Base-by-base conservation (phyloP, 2,888 invertebrate species). In the Synergus itoensis region DNA sequence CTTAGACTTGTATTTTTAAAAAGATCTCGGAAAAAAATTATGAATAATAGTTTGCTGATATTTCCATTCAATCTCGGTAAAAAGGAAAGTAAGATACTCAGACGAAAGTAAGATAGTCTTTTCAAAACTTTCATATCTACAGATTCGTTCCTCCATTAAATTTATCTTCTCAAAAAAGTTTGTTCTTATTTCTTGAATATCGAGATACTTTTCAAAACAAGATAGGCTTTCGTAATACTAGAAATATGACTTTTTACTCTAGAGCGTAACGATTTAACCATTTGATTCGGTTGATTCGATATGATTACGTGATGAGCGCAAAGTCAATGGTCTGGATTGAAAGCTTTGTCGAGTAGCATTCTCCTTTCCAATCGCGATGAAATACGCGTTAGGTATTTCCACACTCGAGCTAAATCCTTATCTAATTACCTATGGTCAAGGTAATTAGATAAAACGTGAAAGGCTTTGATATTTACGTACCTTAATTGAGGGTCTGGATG, bases 401-500 rank as follows among this genome's bases (percentile, higher is more conserved):
- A 28, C 4, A 1, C 5, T 14, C 60, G 21, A 60, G 5, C 11
- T 5, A 12, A 60, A 60, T 28, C 60, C 28, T 21, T 14, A 18
- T 60, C 4, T 18, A 12, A 14, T 21, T 60, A 60, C 21, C 1
- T 9, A 53, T 12, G 21, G 12, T 60, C 16, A 53, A 53, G 48
- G 16, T 16, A 53, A n/a, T 16, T 16, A n/a, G n/a, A n/a, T n/a
- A n/a, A n/a, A n/a, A 53, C 16, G 14, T 16, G 16, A 14, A 28
- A 4, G 14, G 18, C 28, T 28, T 21, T 60, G 57, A 4, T 18
- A 11, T 82, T 79, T 64, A 77, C 16, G 77, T 76, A 76, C 78
- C 67, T 77, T 80, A 81, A 83, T 83, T 77, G 45, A 45, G 45
- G 12, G 45, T 28, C 28, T 28, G 3, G 28, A 28, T 28, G 28